Conservation (phyloP, 2,797 vertebrate species). For the Clarias pachynema region DNA sequence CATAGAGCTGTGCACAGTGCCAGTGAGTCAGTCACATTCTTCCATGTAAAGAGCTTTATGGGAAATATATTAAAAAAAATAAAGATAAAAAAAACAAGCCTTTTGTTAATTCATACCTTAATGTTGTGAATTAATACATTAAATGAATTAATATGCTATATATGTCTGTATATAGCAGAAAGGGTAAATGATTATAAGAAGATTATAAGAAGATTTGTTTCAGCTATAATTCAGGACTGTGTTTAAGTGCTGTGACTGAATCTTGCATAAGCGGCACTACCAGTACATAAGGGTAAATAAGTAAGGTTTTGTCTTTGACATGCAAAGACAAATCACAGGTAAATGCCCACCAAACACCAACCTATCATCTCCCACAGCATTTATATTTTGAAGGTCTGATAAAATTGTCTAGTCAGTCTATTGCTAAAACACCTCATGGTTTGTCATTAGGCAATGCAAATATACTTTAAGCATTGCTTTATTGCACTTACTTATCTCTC, state of each 20-base stretch:
- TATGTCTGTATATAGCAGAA: not conserved
- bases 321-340: too few species aligned
- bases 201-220: not conserved
- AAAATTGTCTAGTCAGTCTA: not conserved
- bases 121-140: not conserved
- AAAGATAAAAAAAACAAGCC: not conserved
- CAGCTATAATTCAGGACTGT: not conserved
- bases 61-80: not conserved
- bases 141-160: not conserved
- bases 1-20: conserved; percentile 15
- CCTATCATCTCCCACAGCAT: too few species aligned
- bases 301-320: too few species aligned
- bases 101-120: conserved; percentile 17
- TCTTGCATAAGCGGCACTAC: not conserved
- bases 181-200: not conserved
- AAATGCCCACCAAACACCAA: not conserved
- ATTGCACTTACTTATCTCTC: not conserved
- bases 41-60: not conserved
- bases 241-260: not conserved
- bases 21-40: conserved; percentile 42
- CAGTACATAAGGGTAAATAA: not conserved
- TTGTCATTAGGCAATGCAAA: not conserved
- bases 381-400: not conserved
- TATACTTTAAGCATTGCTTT: not conserved
- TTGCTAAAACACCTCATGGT: not conserved